A percentile compares a stretch with the other conserved stretches of the same genome.
These are phyloP conservation scores for Scatophagus argus DNA, from an alignment of 2,113 vertebrate genomes.

Conservation along the genomic window DNA sequence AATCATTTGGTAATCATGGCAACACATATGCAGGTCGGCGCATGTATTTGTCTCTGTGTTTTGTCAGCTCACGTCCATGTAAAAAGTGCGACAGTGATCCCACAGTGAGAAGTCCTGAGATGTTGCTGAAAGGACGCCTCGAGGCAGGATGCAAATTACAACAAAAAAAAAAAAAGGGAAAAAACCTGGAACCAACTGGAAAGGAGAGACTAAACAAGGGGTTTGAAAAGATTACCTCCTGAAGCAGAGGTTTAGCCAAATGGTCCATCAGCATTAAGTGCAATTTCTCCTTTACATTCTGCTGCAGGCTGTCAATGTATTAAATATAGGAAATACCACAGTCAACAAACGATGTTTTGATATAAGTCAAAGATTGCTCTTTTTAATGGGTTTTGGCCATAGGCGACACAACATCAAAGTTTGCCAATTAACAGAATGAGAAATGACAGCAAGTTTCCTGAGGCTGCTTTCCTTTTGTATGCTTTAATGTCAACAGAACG, in stretches of 20 bases:
- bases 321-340: background rate
- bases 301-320: background rate
- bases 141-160: background rate
- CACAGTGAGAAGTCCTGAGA: no score
- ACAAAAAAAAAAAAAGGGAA: background rate
- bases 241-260: background rate
- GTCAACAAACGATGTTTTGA: background rate
- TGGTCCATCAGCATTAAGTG: background rate
- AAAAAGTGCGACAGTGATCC: no score
- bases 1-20: no score
- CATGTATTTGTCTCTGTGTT: no score
- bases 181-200: background rate
- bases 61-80: no score
- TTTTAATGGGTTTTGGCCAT: conserved; percentile 36
- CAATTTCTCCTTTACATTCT: background rate
- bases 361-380: conserved; percentile 37
- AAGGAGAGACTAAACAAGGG: no score
- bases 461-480: conserved; percentile 20
- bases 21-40: no score
- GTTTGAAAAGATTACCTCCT: background rate
- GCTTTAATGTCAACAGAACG: conserved; percentile 51
- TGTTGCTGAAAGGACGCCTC: background rate
- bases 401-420: conserved; percentile 46
- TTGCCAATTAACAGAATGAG: conserved; percentile 55
- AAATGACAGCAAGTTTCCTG: conserved; percentile 51